Evolutionary conservation across 2,797 vertebrate species (phyloP), one percentile per base, ranked within the genome.

Genomic region (Kryptolebias ocellatus): DNA sequence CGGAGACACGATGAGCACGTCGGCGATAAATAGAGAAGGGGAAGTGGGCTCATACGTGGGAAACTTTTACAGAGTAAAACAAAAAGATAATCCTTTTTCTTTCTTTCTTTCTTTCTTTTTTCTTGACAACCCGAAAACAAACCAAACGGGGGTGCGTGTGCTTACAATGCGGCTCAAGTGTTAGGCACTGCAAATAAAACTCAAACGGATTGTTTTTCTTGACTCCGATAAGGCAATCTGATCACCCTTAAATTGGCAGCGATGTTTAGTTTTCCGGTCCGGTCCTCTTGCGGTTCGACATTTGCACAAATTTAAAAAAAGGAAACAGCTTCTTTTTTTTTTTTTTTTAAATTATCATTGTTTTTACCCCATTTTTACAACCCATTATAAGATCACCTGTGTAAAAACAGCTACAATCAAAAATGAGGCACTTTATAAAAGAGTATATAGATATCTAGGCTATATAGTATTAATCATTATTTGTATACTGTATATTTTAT

Each of bases 391-490:
- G 86, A 93, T 91, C 80, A 90, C 72, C 90, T 92, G 92, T 92
- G 91, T 93, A 92, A 93, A 93, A 94, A 93, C 93, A 92, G 93
- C 93, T 94, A 94, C 93, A 95, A 94, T 94, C 92, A 92, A 93
- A 95, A 94, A 95, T 93, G 84, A 95, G 94, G 93, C 93, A 94
- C 94, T 94, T 95, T 92, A 93, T 92, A 91, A 92, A 93, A 93
- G 90, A 92, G 88, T 88, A 92, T 89, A 90, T 89, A 90, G 80
- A 89, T 88, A 89, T 93, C 79, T 91, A 90, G 83, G 82, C 88
- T 92, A 90, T 90, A 85, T 87, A 89, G 81, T 90, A 88, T 93
- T 82, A 76, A 89, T 90, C 84, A 91, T 92, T 90, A 93, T 93
- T 93, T 89, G 89, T 92, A 90, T 92, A 90, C 76, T 93, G 89